Conservation (phyloP, 2,113 vertebrate genomes). For the Xiphophorus couchianus region DNA sequence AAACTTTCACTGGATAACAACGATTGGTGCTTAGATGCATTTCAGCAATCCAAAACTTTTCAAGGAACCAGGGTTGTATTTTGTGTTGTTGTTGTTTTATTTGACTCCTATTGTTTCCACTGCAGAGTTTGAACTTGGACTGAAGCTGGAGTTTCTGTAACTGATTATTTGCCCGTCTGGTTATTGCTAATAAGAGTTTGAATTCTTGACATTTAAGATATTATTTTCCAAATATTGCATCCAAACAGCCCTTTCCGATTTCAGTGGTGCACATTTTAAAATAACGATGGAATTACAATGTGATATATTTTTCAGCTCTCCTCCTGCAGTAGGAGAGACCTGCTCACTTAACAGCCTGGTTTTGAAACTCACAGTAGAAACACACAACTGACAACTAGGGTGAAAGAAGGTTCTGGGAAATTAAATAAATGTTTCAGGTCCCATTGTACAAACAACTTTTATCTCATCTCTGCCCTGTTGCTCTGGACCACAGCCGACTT, state of each 20-base stretch:
- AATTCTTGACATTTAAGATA: background rate
- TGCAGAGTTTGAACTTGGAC: background rate
- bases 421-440: background rate
- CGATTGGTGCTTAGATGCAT: background rate
- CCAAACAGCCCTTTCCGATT: background rate
- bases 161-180: background rate
- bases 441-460: conserved; percentile 10
- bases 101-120: background rate
- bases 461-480: conserved; percentile 28
- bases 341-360: too few relatives aligned
- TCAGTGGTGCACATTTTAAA: background rate
- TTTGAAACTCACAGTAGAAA: background rate
- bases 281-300: background rate
- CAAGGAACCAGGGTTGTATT: background rate
- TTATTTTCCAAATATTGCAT: background rate
- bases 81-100: background rate
- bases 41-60: background rate
- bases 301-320: background rate
- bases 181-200: background rate
- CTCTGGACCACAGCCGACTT: conserved; percentile 54
- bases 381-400: background rate
- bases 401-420: background rate
- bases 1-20: conserved; percentile 23
- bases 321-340: too few relatives aligned
- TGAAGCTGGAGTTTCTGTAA: background rate